These are phyloP conservation scores for Leptopilina clavipes DNA, from an alignment of 1,140 invertebrate species.

Conservation along the genomic window DNA sequence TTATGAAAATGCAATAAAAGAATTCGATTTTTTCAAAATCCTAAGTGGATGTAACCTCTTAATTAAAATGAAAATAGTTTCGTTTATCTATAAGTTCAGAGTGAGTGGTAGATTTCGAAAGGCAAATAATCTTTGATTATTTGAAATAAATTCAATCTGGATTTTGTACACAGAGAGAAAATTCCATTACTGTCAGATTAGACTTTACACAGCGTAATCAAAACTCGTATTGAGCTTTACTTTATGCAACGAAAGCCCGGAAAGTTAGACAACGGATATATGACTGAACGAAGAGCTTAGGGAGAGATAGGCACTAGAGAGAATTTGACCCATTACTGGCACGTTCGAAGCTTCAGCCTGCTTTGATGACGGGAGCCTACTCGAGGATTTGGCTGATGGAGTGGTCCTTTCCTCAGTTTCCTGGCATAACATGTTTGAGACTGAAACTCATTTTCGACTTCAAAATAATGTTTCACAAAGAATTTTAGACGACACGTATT, in stretches of 20 bases:
- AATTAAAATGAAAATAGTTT: not conserved
- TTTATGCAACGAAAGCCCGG: constrained; percentile 23
- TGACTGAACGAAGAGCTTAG: constrained; percentile 18
- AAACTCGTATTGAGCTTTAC: constrained; percentile 30
- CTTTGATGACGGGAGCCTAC: constrained; percentile 39
- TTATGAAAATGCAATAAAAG: too few species aligned
- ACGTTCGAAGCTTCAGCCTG: constrained; percentile 36
- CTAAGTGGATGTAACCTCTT: too few species aligned
- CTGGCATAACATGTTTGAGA: too few species aligned
- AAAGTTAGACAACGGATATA: constrained; percentile 30
- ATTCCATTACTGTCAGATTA: constrained; percentile 15
- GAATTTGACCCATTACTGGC: constrained; percentile 39
- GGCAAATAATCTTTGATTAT: constrained; percentile 11
- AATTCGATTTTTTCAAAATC: too few species aligned
- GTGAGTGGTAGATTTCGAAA: not conserved
- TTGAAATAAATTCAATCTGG: not conserved
- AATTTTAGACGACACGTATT: too few species aligned
- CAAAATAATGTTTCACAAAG: too few species aligned
- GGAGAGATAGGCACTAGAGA: constrained; percentile 23
- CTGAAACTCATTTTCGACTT: too few species aligned
- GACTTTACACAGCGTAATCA: constrained; percentile 27
- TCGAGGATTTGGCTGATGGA: constrained; percentile 30
- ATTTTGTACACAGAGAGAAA: not conserved
- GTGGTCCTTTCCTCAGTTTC: constrained; percentile 25
- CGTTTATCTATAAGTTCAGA: not conserved